These are phyloP conservation scores for Phasianus colchicus DNA, from an alignment of 2,113 vertebrate species.

Conservation along the genomic window DNA sequence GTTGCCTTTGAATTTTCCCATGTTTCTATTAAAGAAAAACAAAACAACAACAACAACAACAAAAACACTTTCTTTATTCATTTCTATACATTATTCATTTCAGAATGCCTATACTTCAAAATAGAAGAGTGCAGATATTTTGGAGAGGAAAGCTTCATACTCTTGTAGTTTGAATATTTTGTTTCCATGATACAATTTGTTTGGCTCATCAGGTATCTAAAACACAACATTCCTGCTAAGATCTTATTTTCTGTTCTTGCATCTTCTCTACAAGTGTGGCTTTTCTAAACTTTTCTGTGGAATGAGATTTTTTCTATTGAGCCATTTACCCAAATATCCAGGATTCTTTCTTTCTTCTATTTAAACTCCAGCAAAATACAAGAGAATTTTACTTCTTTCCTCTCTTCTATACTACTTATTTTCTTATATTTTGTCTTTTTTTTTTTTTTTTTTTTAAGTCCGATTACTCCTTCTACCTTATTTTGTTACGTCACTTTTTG, in stretches of 20 bases:
- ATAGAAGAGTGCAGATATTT: not conserved
- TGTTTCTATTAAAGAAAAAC: not conserved
- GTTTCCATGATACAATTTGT: rapidly evolving
- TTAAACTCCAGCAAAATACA: not conserved
- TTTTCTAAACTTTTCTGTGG: not conserved
- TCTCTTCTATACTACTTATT: not conserved
- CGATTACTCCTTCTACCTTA: rapidly evolving
- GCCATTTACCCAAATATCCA: not conserved
- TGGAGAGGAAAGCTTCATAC: not conserved
- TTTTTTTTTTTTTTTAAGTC: not conserved
- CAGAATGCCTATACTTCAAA: not conserved
- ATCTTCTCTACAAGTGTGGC: not conserved
- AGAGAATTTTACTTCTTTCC: not conserved
- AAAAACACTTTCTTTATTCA: not conserved
- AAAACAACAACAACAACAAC: not conserved
- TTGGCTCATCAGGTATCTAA: not conserved
- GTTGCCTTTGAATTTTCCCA: not conserved
- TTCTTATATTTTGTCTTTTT: not conserved
- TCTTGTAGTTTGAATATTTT: not conserved
- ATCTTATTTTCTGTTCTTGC: not conserved
- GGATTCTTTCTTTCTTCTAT: not conserved
- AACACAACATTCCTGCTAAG: not conserved
- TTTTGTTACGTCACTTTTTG: not conserved
- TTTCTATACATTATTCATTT: not conserved
- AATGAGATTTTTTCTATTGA: not conserved